These are phyloP conservation scores for Aphaenogaster floridana DNA, from an alignment of 1,140 invertebrate genomes.

Conservation along the genomic window DNA sequence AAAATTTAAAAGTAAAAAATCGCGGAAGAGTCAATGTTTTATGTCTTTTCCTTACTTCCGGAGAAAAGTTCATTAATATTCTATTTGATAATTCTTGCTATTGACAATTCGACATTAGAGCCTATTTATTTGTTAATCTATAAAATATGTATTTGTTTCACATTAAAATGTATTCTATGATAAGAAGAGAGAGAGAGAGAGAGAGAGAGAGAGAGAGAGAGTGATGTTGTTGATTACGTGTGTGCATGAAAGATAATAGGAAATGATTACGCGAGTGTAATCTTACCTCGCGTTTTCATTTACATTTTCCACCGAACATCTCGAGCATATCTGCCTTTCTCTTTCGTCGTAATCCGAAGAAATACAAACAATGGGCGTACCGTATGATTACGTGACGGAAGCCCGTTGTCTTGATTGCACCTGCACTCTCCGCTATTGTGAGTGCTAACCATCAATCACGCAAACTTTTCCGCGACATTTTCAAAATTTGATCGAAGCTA, in stretches of 20 bases:
- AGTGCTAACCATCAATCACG: neutral
- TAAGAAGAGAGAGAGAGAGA: neutral
- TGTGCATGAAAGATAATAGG: slow-evolving; percentile 19
- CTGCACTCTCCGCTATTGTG: neutral
- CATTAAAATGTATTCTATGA: neutral
- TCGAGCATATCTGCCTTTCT: slow-evolving; percentile 74
- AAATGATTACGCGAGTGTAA: slow-evolving; percentile 60
- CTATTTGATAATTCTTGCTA: neutral
- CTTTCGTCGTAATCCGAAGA: slow-evolving; percentile 52
- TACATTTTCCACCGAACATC: slow-evolving; percentile 66
- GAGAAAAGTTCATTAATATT: neutral
- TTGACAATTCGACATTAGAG: neutral
- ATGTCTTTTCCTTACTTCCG: neutral
- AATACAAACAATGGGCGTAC: slow-evolving; percentile 42
- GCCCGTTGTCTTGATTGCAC: slow-evolving; percentile 47
- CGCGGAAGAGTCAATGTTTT: neutral
- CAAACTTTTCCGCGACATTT: slow-evolving; percentile 5
- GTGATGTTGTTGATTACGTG: neutral
- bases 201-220: neutral
- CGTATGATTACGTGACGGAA: slow-evolving; percentile 67
- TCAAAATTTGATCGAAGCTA: neutral
- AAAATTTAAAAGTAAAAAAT: neutral
- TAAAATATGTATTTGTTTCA: neutral
- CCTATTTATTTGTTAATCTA: neutral
- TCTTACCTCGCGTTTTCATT: slow-evolving; percentile 63